Base-by-base conservation (phyloP, 2,113 vertebrate species). In the Apus apus region DNA sequence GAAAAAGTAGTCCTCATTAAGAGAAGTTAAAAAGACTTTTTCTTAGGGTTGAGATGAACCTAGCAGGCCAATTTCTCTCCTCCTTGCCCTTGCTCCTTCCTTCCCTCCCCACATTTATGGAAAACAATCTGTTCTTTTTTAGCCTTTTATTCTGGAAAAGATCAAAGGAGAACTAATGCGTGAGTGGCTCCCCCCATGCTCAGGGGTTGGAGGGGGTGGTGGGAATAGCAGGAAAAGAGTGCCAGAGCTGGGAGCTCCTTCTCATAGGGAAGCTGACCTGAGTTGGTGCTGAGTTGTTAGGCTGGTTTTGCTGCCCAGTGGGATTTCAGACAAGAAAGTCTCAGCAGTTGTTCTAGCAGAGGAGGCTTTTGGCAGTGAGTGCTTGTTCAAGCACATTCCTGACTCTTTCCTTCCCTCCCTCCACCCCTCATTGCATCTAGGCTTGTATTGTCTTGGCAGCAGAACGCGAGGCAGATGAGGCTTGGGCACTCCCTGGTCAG, bases 1-100 rank as follows among this genome's bases (percentile, higher is more conserved):
- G 73, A 95, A 96, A 98, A 98, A 97, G 92, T 94, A 97, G 94
- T 94, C 94, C 97, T 97, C 97, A 97, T 98, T 98, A 98, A 95
- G 81, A 94, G 85, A 97, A 97, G 96, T 97, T 97, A 94, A 98
- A 98, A 98, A 94, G 93, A 95, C 79, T 97, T 97, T 90, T 98
- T 96, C 90, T 92, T 94, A 84, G 76, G 76, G 87, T 95, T 95
- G 78, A 91, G 87, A 94, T 20, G 78, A 97, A 94, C 97, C 87
- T 97, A 97, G 95, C 85, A 97, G 90, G 92, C 82, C 38, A 18
- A 83, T 95, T 96, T 96, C 32, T 21, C n/a, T 90, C 61, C 46
- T 86, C 15, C 43, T 88, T 0, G 0, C 82, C 64, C 85, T 79
- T 3, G 6, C 56, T 84, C 29, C 51, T 67, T 13, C n/a, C 29